These are phyloP conservation scores for Apogon talboti DNA, from an alignment of 2,797 vertebrate genomes.

Conservation along the genomic window DNA sequence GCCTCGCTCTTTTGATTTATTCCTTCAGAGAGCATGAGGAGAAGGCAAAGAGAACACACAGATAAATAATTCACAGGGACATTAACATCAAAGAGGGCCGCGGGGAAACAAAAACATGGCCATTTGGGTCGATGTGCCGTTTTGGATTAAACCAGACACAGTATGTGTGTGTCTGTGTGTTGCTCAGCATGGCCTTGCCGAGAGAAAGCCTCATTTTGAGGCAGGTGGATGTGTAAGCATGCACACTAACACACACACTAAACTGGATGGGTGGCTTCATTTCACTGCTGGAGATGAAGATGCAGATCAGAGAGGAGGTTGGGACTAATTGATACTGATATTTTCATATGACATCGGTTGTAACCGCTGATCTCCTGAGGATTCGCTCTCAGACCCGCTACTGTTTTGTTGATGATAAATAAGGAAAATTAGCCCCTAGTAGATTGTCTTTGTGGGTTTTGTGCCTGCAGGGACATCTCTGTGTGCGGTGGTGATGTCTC, in stretches of 20 bases:
- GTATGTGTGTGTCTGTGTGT: slow-evolving; percentile 19
- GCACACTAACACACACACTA: slow-evolving; percentile 6
- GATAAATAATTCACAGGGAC: slow-evolving; percentile 83
- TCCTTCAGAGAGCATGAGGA: slow-evolving; percentile 73
- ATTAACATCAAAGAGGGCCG: slow-evolving; percentile 81
- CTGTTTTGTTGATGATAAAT: slow-evolving; percentile 67
- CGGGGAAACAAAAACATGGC: slow-evolving; percentile 77
- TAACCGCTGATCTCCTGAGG: slow-evolving; percentile 48
- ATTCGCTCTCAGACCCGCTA: slow-evolving; percentile 38
- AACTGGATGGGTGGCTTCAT: slow-evolving; percentile 44
- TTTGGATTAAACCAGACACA: slow-evolving; percentile 75
- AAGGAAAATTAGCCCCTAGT: slow-evolving; percentile 64
- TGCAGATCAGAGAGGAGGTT: slow-evolving; percentile 39
- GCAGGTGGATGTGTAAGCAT: slow-evolving; percentile 53
- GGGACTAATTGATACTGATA: slow-evolving; percentile 67
- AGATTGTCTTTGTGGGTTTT: slow-evolving; percentile 56
- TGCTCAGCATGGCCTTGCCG: slow-evolving; percentile 49
- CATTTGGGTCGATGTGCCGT: slow-evolving; percentile 78
- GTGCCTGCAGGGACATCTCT: slow-evolving; percentile 58
- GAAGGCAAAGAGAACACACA: slow-evolving; percentile 76
- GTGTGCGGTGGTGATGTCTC: slow-evolving; percentile 55
- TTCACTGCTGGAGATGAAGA: slow-evolving; percentile 40
- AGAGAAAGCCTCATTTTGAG: slow-evolving; percentile 38
- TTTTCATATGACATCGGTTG: slow-evolving; percentile 56
- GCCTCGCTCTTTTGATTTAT: slow-evolving; percentile 79